A percentile compares a stretch with the other conserved stretches of the same genome.
Evolutionary conservation across 2,888 invertebrate genomes (phyloP).

Genomic region (Bembecia ichneumoniformis): DNA sequence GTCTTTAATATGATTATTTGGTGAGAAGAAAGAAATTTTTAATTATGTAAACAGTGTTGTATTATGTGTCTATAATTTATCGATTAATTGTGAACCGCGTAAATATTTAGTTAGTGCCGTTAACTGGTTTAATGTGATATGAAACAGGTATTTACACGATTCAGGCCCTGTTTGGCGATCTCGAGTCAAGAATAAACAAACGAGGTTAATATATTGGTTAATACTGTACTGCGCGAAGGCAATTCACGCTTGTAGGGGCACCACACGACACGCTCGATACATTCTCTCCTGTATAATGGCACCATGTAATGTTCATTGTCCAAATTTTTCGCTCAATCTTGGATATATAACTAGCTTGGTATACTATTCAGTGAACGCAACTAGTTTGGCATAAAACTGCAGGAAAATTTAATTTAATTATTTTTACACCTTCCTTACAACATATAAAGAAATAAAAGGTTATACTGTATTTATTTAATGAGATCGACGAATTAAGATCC

Average conservation of each 20-base stretch:
- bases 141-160: constrained; percentile 69
- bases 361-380: neutral
- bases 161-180: constrained; percentile 68
- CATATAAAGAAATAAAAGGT: too few relatives aligned
- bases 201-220: constrained; percentile 47
- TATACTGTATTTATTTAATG: too few relatives aligned
- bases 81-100: too few relatives aligned
- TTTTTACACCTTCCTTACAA: too few relatives aligned
- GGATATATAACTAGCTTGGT: neutral
- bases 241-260: constrained; percentile 46
- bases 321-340: neutral
- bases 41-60: neutral
- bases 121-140: constrained; percentile 65
- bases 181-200: constrained; percentile 64
- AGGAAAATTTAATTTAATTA: too few relatives aligned
- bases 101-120: constrained; percentile 41
- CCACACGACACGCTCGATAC: constrained; percentile 19
- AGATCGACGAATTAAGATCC: too few relatives aligned
- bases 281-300: constrained; percentile 26
- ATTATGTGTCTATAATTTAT: neutral
- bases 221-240: constrained; percentile 19
- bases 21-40: too few relatives aligned
- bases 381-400: too few relatives aligned
- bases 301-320: neutral
- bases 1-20: neutral